Conservation (phyloP, 2,797 vertebrate species). For the Arctocebus calabarensis region DNA sequence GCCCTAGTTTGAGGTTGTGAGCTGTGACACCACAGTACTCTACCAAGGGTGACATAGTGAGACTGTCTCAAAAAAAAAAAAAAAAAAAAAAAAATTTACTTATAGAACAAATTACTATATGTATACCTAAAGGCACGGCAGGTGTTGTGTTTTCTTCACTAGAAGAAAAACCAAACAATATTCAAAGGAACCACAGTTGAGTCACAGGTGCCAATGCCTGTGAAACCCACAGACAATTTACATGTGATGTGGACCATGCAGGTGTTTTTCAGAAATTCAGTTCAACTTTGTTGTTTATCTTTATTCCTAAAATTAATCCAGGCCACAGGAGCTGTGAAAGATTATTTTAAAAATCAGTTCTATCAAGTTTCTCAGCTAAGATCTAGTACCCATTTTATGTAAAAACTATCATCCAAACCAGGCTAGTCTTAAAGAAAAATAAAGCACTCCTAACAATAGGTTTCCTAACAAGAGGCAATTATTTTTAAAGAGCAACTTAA, state of each 20-base stretch:
- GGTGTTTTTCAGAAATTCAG: conserved; percentile 33
- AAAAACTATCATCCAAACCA: background rate
- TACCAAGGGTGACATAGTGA: too few relatives aligned
- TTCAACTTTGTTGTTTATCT: conserved; percentile 46
- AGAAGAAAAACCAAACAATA: conserved; percentile 32
- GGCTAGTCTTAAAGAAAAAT: background rate
- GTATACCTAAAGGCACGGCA: background rate
- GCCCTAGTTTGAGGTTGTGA: too few relatives aligned
- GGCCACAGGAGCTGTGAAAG: background rate
- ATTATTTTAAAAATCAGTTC: conserved; percentile 5
- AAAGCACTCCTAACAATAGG: background rate
- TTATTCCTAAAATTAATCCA: conserved; percentile 23
- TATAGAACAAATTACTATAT: background rate
- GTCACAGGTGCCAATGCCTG: background rate
- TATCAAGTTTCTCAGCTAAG: conserved; percentile 29
- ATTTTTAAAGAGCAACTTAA: background rate
- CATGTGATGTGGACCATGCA: background rate
- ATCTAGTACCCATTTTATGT: background rate
- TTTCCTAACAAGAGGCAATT: background rate
- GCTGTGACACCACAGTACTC: too few relatives aligned
- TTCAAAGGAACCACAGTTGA: background rate
- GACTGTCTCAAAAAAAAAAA: too few relatives aligned
- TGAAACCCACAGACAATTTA: conserved; percentile 8
- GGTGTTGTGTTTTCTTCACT: conserved; percentile 10
- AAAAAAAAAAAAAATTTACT: background rate